phyloP scores from a whole-genome alignment of 2,113 vertebrate genomes.

The Pristiophorus japonicus region DNA sequence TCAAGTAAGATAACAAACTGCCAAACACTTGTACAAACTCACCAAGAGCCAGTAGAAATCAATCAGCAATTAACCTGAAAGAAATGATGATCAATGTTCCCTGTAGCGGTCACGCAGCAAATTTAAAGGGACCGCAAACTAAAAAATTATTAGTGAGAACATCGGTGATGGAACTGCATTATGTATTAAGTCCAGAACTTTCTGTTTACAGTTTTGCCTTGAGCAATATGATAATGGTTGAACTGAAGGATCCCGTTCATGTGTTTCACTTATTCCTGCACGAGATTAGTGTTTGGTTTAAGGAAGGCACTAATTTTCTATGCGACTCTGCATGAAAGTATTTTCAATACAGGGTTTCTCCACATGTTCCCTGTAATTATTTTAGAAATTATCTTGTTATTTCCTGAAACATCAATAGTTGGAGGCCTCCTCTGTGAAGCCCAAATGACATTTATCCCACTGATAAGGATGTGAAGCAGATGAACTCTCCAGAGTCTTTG shows the following conservation, averaged over 20 bases:
- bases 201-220: background rate
- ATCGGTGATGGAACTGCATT: background rate
- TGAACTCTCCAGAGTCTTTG: background rate
- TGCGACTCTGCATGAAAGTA: background rate
- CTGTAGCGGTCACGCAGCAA: too few relatives aligned
- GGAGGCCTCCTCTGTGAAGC: background rate
- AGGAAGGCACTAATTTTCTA: background rate
- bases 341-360: background rate
- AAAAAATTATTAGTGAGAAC: too few relatives aligned
- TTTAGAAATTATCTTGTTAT: background rate
- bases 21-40: too few relatives aligned
- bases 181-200: background rate
- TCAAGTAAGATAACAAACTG: too few relatives aligned
- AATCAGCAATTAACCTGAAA: too few relatives aligned
- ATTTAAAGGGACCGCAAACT: too few relatives aligned
- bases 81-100: too few relatives aligned
- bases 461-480: background rate
- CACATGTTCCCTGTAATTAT: background rate
- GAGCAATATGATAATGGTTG: background rate
- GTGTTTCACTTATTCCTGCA: background rate
- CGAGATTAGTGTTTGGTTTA: background rate
- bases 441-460: too few relatives aligned
- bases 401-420: background rate
- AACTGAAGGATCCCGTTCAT: background rate
- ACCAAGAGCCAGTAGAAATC: too few relatives aligned